Evolutionary conservation across 2,797 vertebrate genomes (phyloP).

Genomic region (Anomalospiza imberbis): DNA sequence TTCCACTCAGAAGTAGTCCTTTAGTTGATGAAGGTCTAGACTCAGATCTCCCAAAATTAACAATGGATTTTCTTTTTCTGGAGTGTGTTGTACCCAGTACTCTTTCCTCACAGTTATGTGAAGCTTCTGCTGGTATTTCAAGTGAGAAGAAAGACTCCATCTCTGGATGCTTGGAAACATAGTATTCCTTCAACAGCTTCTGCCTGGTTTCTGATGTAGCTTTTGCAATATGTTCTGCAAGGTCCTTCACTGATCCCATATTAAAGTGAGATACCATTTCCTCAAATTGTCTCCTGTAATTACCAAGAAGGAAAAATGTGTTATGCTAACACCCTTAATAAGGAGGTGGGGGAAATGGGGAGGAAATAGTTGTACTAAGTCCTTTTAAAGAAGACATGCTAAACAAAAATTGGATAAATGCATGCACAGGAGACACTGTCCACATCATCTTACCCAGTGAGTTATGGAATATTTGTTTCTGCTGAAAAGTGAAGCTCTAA

Average conservation of each 20-base stretch:
- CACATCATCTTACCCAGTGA: background rate
- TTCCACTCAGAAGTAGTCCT: background rate
- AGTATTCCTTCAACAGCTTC: conserved; percentile 82
- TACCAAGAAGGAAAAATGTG: conserved; percentile 40
- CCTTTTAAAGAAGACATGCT: background rate
- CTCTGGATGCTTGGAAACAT: conserved; percentile 77
- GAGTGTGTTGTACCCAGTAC: background rate
- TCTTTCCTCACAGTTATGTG: background rate
- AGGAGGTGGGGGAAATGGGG: too few relatives aligned
- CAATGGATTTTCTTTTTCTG: conserved; percentile 23
- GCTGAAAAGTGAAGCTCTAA: background rate
- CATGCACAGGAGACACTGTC: background rate
- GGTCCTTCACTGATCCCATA: conserved; percentile 74
- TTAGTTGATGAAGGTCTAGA: conserved; percentile 10
- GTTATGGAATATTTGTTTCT: background rate
- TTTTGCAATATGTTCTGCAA: conserved; percentile 78
- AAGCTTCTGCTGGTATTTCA: conserved; percentile 63
- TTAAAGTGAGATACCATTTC: conserved; percentile 84
- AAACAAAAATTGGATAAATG: background rate
- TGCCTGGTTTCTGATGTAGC: conserved; percentile 80
- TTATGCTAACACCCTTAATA: background rate
- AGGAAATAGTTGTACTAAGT: background rate
- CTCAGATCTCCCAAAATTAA: background rate
- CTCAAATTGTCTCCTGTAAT: conserved; percentile 85
- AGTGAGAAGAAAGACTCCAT: conserved; percentile 68